Conservation (phyloP, 30 jellyfish, hydroid and myxozoan genomes). For the Mastigias papua region DNA sequence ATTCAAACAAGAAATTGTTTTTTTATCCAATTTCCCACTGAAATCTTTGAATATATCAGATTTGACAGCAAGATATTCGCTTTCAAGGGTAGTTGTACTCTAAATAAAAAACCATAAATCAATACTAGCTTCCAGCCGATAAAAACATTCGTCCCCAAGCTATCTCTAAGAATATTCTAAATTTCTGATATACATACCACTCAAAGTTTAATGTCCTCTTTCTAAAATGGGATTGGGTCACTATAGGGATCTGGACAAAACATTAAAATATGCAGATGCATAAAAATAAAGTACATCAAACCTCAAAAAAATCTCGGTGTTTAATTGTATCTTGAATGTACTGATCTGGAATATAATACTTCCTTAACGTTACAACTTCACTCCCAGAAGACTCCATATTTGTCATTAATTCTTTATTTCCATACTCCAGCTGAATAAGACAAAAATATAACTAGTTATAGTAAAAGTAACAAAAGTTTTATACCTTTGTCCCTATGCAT, state of each 20-base stretch:
- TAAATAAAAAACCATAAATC: background rate
- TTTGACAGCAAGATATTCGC: constrained; percentile 45
- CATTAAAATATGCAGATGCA: too few species aligned
- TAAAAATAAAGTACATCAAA: background rate
- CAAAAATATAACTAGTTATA: too few species aligned
- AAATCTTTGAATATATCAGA: constrained; percentile 30
- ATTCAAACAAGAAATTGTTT: constrained; percentile 18
- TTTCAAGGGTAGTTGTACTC: constrained; percentile 49
- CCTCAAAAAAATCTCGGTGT: constrained; percentile 51
- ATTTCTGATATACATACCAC: too few species aligned
- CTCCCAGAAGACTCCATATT: constrained; percentile 56
- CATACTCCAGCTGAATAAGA: constrained; percentile 64
- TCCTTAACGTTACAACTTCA: constrained; percentile 16
- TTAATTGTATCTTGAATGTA: constrained; percentile 36
- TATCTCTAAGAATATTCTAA: too few species aligned
- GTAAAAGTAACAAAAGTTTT: too few species aligned
- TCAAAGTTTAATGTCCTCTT: too few species aligned
- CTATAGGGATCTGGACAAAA: too few species aligned
- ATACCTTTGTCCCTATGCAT: too few species aligned
- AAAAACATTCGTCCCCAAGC: too few species aligned
- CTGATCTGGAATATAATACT: constrained; percentile 47
- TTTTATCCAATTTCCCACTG: constrained; percentile 4
- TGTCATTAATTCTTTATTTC: constrained; percentile 59
- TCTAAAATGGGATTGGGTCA: too few species aligned
- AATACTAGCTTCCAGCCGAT: too few species aligned